phyloP scores from a whole-genome alignment of 2,888 invertebrate species.

The Cosmia trapezina region DNA sequence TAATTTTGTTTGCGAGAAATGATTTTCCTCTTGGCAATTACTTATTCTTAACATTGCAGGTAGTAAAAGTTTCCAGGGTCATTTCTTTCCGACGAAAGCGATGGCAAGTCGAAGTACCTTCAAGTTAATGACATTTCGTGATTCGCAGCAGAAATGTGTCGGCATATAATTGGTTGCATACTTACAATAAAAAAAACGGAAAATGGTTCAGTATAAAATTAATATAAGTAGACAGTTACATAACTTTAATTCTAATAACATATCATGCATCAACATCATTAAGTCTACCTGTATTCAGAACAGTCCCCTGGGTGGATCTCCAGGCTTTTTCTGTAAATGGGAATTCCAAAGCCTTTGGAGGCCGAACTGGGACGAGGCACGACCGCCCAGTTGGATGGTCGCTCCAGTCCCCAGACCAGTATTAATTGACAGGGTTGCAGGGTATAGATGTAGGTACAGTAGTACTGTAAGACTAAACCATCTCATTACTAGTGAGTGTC shows the following conservation, averaged over 20 bases:
- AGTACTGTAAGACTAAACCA: background rate
- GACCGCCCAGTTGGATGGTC: background rate
- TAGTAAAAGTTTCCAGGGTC: slow-evolving; percentile 64
- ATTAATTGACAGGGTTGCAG: background rate
- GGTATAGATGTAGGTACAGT: background rate
- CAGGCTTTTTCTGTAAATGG: background rate
- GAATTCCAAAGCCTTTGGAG: background rate
- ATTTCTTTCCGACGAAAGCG: slow-evolving; percentile 58
- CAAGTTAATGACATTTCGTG: slow-evolving; percentile 54
- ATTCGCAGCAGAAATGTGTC: slow-evolving; percentile 47
- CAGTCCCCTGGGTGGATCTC: background rate
- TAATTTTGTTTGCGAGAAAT: slow-evolving; percentile 50
- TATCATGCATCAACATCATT: background rate
- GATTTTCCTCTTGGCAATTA: slow-evolving; percentile 59
- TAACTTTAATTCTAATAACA: slow-evolving; percentile 13
- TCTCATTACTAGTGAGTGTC: background rate
- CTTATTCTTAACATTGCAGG: slow-evolving; percentile 59
- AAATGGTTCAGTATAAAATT: slow-evolving; percentile 21
- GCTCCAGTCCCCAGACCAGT: background rate
- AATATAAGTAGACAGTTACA: slow-evolving; percentile 14
- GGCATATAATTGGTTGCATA: slow-evolving; percentile 22
- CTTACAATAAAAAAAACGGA: slow-evolving; percentile 17
- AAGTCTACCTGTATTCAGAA: background rate
- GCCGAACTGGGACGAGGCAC: too few species aligned
- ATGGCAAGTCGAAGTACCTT: slow-evolving; percentile 57